Base-by-base conservation (phyloP, 2,888 invertebrate genomes). In the Ariolimax columbianus region DNA sequence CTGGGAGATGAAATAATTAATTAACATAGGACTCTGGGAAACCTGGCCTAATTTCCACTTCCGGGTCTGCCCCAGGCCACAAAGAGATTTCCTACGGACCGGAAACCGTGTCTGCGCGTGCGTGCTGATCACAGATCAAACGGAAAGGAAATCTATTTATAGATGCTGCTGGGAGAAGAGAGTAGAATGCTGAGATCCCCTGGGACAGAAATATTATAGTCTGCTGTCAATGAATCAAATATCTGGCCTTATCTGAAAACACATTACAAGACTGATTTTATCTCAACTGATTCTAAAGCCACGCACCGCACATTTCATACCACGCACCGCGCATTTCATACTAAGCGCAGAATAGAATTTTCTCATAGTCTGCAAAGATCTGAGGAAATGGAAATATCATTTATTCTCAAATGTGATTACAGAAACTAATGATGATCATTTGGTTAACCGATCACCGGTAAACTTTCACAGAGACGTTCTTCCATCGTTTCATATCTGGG, bases 71-170 rank as follows among this genome's bases (percentile, higher is more conserved):
- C 85, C 72, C 43, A 43, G 83, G 83, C 80, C 81, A 85, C 30
- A 83, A 85, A 85, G 85, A 85, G 87, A 63, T 79, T 82, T 81
- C 86, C 66, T 70, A 55, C 70, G 40, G 73, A 80, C 85, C 85
- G 87, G 87, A 87, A 87, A 80, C 47, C n/a, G 36, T 66, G 77
- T 83, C 83, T 77, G 77, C 77, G 77, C 82, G 82, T 82, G 82
- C 82, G 82, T 51, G 51, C 77, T 83, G 83, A 77, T 83, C 83
- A 83, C 68, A 83, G 83, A 83, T 83, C 83, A 83, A 83, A 83
- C 30, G 83, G n/a, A 47, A 51, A 83, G 68, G 82, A 63, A 82
- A 75, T 33, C 75, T 75, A 51, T 63, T 36, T 63, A 63, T 55
- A 63, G 68, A 11, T 38, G 51, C 19, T 33, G 19, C 80, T 30